Base-by-base conservation (phyloP, 2,888 invertebrate genomes). In the Pyrochroa serraticornis region DNA sequence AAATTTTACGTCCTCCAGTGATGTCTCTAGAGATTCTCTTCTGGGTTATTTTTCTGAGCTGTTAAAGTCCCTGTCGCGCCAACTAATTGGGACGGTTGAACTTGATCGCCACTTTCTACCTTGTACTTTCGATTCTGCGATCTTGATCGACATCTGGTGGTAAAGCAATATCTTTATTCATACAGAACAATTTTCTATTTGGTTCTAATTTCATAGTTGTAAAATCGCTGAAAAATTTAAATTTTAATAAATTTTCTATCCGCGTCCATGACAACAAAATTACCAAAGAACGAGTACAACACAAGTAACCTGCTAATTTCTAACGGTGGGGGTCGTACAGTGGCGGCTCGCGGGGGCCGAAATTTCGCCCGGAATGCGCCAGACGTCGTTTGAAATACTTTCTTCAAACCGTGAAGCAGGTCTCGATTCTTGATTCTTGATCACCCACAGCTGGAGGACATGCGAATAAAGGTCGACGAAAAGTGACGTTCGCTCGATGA, bases 331-430 rank as follows among this genome's bases (percentile, higher is more conserved):
- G 12, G 12, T 14, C 12, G 9, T 6, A 2, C 36, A 10, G 36
- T 39, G 22, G 14, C n/a, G 39, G 42, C 13, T 33, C 35, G 34
- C 36, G 34, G 22, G 35, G 7, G 13, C 22, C 22, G 22, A 2
- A 22, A 5, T 22, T 22, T 22, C 22, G 22, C 22, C 22, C 22
- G 22, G 9, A 9, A 45, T 9, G 35, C 12, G 35, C 14, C 42
- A 45, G 48, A 46, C 22, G 22, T 22, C 22, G 22, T 51, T 31
- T 55, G 45, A 42, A 49, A 47, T 53, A 61, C 58, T 58, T 59
- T 63, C 57, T 63, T 60, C 43, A 6, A 33, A 37, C 35, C 48
- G 55, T 58, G 60, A 67, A 67, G 58, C 65, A 67, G 67, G 67
- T 67, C 65, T 65, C 62, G 55, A 57, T 65, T 63, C 57, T 64